Evolutionary conservation across 2,797 vertebrate species (phyloP), one percentile per base, ranked within the genome.

Genomic region (Mus minutoides): DNA sequence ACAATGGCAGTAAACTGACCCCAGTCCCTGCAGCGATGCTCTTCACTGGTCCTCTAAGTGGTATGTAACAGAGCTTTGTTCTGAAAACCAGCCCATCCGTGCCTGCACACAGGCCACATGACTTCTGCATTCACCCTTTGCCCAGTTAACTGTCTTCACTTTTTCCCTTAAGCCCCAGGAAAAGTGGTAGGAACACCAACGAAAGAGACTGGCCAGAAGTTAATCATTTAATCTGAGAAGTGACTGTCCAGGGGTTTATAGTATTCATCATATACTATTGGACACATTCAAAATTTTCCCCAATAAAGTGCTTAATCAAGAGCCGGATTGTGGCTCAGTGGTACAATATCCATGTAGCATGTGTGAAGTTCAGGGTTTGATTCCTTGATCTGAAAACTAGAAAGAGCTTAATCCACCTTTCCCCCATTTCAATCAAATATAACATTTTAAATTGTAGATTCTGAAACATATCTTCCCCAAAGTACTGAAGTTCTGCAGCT

Each of bases 371-470:
- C 26, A 56, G 46, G n/a, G 29, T 11, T 78, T 43, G 19, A 69
- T 34, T 14, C 24, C n/a, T 37, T 10, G 13, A 11, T 34, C 17
- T 54, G 31, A 22, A 52, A 37, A 73, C 3, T 19, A 82, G 7
- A 7, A 75, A 26, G 69, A 40, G 1, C 17, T 62, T 83, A 46
- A 89, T 34, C n/a, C 8, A 6, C n/a, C 56, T 2, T 21, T 22
- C 13, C 40, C 49, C 10, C 46, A 83, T 86, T 73, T 96, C 21
- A 85, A 43, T 78, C 21, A 94, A 90, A 58, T 69, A 4, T 1
- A 67, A 1, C 37, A 40, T 77, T 95, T 95, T 73, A 90, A 80
- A 85, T 85, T 10, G 52, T 67, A 84, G 89, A 46, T 79, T 95
- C 69, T 71, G 22, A 94, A 95, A 92, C 62, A 4, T 31, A 73